Evolutionary conservation across 2,113 vertebrate genomes (phyloP).

Genomic region (Protobothrops mucrosquamatus): DNA sequence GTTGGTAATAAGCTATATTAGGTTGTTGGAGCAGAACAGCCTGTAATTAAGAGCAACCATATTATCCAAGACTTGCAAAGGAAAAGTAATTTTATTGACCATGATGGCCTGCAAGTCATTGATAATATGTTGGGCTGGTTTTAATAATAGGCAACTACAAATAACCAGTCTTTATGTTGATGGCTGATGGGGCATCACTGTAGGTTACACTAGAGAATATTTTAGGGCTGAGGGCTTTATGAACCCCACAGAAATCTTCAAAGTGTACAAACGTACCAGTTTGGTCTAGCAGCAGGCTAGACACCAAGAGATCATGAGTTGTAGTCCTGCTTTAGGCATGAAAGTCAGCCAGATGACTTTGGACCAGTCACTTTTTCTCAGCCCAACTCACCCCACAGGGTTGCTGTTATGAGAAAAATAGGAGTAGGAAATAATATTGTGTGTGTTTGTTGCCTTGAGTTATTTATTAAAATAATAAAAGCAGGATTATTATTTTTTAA

Average conservation of each 20-base stretch:
- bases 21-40: background rate
- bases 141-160: background rate
- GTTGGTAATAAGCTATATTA: background rate
- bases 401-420: background rate
- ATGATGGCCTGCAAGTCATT: background rate
- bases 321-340: background rate
- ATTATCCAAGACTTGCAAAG: background rate
- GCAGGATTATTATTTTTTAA: background rate
- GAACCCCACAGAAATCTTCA: background rate
- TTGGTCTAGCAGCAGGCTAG: background rate
- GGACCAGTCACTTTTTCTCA: background rate
- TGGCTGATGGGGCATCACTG: background rate
- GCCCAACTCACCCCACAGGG: background rate
- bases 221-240: background rate
- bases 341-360: background rate
- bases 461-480: background rate
- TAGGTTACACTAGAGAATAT: background rate
- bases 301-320: background rate
- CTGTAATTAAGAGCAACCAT: background rate
- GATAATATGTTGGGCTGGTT: background rate
- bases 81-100: background rate
- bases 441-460: background rate
- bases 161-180: background rate
- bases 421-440: background rate
- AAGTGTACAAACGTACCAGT: background rate